A percentile compares a stretch with the other conserved stretches of the same genome.
phyloP scores from a whole-genome alignment of 1,140 invertebrate species.

The Agrypnia vestita region DNA sequence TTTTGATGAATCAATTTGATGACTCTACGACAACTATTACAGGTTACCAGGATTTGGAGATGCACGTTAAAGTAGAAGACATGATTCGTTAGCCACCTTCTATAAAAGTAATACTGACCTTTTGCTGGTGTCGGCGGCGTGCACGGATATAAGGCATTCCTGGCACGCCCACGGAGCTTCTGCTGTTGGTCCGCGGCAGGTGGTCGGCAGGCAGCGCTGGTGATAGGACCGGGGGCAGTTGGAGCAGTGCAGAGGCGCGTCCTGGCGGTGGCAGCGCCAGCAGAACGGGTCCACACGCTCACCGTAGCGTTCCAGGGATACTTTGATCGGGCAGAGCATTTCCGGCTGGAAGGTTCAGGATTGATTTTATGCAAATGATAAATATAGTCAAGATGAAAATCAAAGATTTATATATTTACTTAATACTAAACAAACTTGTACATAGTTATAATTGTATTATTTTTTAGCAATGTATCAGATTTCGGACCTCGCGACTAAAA shows the following conservation, averaged over 20 bases:
- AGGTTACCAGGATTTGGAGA: no score
- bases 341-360: not conserved
- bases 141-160: constrained; percentile 86
- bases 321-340: not conserved
- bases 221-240: constrained; percentile 92
- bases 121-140: constrained; percentile 84
- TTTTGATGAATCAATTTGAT: no score
- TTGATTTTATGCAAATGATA: no score
- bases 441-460: no score
- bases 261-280: constrained; percentile 88
- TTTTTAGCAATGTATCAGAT: no score
- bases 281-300: constrained; percentile 84
- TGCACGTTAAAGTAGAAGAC: no score
- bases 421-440: no score
- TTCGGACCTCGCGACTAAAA: no score
- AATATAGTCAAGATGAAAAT: no score
- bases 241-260: constrained; percentile 75
- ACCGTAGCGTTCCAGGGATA: constrained; percentile 60
- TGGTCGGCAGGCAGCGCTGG: constrained; percentile 86
- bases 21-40: no score
- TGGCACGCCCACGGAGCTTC: constrained; percentile 88
- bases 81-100: not conserved
- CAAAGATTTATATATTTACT: no score
- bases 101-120: constrained; percentile 62
- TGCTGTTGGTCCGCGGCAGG: constrained; percentile 80